Base-by-base conservation (phyloP, 2,113 vertebrate genomes). In the Ifrita kowaldi region DNA sequence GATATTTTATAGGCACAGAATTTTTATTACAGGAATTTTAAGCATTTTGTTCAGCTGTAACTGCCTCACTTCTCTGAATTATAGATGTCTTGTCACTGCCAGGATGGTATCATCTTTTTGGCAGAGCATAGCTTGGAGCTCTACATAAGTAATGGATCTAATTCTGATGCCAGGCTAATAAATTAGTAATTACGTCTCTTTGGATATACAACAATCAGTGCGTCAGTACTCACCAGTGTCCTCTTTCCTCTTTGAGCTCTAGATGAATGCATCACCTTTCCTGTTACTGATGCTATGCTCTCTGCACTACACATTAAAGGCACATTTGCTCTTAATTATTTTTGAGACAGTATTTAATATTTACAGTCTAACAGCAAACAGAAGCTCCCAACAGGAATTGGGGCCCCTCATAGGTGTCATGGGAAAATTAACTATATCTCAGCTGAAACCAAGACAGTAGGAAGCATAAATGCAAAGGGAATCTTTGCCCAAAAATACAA, bases 101-200 rank as follows among this genome's bases (percentile, higher is more conserved):
- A 87, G 53, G 53, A 89, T 84, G 57, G 80, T 50, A 87, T 94
- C 80, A 94, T 78, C 70, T 94, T 93, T 96, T 96, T 87, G 89
- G 95, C 93, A 97, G 62, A 90, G 89, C 57, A 76, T 6, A 82
- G 95, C 85, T 81, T 64, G 49, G 32, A 96, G 92, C 60, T 90
- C 64, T 90, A 75, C 76, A 53, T 94, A 93, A 93, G 71, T 94
- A 89, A 95, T 95, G 76, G 83, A 69, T 71, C 62, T 87, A 94
- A 84, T 83, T 70, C 84, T 73, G 67, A 59, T 11, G 39, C 73
- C 37, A 68, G 32, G 56, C 78, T 93, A 89, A 97, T 96, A 93
- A 94, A 95, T 96, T 92, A 96, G 85, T 93, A 88, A 95, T 95
- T 86, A 37, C 68, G 91, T 74, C 44, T 92, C 64, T 70, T 68